Percentiles rank a stretch among this genome's conserved stretches.
phyloP scores from a whole-genome alignment of 2,888 invertebrate genomes.

The Scaptomyza tumidula region DNA sequence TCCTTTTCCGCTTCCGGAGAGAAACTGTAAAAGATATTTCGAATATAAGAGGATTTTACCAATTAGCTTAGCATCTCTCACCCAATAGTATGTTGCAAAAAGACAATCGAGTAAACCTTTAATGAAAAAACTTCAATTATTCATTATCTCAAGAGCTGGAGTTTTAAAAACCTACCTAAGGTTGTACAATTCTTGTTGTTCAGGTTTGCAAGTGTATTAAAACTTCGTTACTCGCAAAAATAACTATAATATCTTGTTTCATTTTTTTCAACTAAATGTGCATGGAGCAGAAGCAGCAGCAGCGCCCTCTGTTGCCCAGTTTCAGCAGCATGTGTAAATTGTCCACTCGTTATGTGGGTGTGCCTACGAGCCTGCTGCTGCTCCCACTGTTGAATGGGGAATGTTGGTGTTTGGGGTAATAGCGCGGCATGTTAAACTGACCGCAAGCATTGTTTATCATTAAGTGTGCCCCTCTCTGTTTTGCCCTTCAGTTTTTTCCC shows the following conservation, averaged over 20 bases:
- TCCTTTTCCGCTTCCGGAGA: neutral
- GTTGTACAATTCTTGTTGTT: no score
- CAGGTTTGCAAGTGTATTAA: slow-evolving; percentile 3
- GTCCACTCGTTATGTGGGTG: slow-evolving; percentile 72
- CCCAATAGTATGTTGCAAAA: no score
- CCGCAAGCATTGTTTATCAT: slow-evolving; percentile 83
- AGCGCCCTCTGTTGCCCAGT: slow-evolving; percentile 55
- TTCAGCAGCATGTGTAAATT: slow-evolving; percentile 80
- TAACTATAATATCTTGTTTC: slow-evolving; percentile 35
- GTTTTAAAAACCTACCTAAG: no score
- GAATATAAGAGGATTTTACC: neutral
- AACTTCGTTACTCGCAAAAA: neutral
- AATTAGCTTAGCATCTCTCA: neutral
- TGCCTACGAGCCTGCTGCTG: slow-evolving; percentile 2
- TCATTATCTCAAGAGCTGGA: no score
- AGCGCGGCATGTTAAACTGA: slow-evolving; percentile 81
- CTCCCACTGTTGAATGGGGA: neutral
- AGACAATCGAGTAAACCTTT: no score
- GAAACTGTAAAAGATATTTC: neutral
- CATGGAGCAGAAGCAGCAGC: slow-evolving; percentile 17
- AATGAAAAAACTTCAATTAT: no score
- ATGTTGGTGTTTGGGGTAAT: slow-evolving; percentile 66
- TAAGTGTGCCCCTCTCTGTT: slow-evolving; percentile 60
- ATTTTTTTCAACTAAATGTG: slow-evolving; percentile 21
- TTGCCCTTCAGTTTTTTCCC: neutral